A percentile compares a stretch with the other conserved stretches of the same genome.
Conservation (phyloP, 2,797 vertebrate species). For the Mionectes olivaceus region DNA sequence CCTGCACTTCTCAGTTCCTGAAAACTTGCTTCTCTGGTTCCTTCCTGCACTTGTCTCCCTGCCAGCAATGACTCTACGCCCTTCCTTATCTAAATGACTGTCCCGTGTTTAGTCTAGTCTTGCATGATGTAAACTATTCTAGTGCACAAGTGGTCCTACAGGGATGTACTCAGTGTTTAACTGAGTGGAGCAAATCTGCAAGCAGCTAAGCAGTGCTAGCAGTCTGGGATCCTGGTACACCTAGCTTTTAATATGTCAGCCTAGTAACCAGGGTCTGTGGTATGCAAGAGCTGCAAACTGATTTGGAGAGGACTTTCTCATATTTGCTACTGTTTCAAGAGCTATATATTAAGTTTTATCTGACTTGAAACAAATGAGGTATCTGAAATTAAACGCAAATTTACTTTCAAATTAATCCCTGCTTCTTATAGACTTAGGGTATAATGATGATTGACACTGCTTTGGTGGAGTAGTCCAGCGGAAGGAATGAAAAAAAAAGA, state of each 20-base stretch:
- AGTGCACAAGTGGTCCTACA: not conserved
- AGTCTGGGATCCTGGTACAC: not conserved
- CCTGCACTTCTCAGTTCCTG: conserved; percentile 26
- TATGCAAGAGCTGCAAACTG: not conserved
- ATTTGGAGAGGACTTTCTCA: not conserved
- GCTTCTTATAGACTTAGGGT: not conserved
- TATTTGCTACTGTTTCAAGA: not conserved
- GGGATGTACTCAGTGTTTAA: not conserved
- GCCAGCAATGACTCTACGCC: conserved; percentile 12
- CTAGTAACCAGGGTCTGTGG: not conserved
- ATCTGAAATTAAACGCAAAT: not conserved
- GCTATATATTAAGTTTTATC: not conserved
- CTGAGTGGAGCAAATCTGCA: not conserved
- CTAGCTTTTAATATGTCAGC: not conserved
- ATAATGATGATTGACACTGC: not conserved
- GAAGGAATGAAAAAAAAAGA: not conserved
- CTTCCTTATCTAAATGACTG: conserved; percentile 54
- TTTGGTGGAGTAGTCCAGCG: not conserved
- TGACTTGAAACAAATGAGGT: conserved; percentile 9
- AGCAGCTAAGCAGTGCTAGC: not conserved
- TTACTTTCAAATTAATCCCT: not conserved
- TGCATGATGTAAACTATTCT: conserved; percentile 11
- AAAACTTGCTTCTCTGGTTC: conserved; percentile 58
- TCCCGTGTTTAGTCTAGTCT: conserved; percentile 38
- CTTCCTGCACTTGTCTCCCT: conserved; percentile 43